These are phyloP conservation scores for Rhinolophus ferrumequinum DNA, from an alignment of 2,113 vertebrate species.

Conservation along the genomic window DNA sequence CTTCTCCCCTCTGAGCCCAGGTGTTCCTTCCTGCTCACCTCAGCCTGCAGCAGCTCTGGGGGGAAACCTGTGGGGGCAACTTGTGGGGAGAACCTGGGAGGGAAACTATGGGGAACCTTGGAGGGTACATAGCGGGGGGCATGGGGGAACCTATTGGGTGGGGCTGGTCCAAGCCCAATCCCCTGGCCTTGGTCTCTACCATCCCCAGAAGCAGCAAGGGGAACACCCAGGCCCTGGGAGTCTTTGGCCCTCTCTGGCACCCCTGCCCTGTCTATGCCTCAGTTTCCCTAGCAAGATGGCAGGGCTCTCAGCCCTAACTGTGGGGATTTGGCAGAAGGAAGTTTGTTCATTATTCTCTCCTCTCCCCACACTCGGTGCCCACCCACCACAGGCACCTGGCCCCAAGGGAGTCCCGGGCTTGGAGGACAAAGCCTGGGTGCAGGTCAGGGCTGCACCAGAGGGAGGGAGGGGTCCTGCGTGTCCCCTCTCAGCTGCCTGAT, in stretches of 20 bases:
- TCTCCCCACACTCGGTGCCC: background rate
- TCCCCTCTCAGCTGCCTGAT: background rate
- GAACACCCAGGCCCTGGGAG: background rate
- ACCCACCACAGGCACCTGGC: background rate
- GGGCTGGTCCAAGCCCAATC: background rate
- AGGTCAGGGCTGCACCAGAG: too few species aligned
- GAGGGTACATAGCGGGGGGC: too few species aligned
- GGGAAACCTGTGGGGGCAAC: background rate
- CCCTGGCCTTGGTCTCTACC: background rate
- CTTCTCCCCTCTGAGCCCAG: background rate
- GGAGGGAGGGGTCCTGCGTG: background rate
- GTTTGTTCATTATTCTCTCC: too few species aligned
- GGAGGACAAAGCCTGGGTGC: too few species aligned
- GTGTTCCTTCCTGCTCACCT: background rate
- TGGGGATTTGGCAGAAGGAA: background rate
- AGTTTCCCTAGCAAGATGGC: background rate
- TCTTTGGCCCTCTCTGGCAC: background rate
- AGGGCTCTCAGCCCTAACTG: background rate
- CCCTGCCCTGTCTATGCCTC: background rate
- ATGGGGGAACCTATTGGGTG: background rate
- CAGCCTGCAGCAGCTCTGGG: background rate
- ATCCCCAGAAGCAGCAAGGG: background rate
- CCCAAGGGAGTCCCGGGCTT: background rate
- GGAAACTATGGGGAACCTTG: too few species aligned
- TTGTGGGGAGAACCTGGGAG: background rate